These are phyloP conservation scores for Lepilemur ruficaudatus DNA, from an alignment of 2,797 vertebrate species.

Conservation along the genomic window DNA sequence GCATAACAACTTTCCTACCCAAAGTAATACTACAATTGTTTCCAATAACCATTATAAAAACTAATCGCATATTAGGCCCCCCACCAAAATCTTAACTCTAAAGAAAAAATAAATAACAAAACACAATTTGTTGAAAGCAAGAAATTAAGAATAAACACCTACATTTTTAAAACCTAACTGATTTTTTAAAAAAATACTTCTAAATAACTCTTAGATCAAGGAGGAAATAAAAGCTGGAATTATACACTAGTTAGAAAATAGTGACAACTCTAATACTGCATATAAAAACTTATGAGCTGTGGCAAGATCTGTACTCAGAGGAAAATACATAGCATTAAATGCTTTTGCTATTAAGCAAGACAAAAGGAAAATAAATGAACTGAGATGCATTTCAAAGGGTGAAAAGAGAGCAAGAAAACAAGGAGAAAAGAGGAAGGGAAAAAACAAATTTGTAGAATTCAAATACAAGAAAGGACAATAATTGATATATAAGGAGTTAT, in stretches of 20 bases:
- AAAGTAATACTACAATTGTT: not conserved
- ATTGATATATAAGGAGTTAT: not conserved
- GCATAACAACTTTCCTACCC: not conserved
- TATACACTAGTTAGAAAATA: slow-evolving; percentile 53
- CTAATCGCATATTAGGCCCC: not conserved
- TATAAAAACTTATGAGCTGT: slow-evolving; percentile 66
- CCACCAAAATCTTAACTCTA: not conserved
- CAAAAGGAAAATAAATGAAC: slow-evolving; percentile 58
- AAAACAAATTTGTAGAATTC: not conserved
- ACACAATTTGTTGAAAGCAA: not conserved
- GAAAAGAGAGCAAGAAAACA: not conserved
- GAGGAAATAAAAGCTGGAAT: slow-evolving; percentile 56
- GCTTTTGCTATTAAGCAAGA: slow-evolving; percentile 63
- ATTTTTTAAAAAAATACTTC: not conserved
- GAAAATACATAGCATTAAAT: slow-evolving; percentile 50
- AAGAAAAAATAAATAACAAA: not conserved
- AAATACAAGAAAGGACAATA: not conserved
- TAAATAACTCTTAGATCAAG: slow-evolving; percentile 56
- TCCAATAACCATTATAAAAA: not conserved
- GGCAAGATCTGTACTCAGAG: not conserved
- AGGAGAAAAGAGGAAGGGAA: not conserved
- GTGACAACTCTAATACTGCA: not conserved
- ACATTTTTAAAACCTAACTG: not conserved
- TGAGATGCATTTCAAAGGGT: not conserved
- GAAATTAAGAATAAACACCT: slow-evolving; percentile 10